Evolutionary conservation across 30 jellyfish, hydroid and myxozoan genomes (phyloP).

Genomic region (Hydractinia echinata): DNA sequence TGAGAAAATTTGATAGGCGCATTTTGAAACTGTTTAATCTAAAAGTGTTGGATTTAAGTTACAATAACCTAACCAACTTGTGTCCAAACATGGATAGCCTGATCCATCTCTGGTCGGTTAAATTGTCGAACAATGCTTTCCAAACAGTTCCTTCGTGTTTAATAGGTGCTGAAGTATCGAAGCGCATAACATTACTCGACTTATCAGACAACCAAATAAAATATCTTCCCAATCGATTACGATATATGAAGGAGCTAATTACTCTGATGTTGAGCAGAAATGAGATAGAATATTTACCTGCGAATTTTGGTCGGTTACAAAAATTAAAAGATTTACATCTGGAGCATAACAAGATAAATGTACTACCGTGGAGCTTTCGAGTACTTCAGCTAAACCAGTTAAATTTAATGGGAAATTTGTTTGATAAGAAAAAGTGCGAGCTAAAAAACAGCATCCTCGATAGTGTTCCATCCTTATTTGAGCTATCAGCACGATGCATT

Average conservation of each 20-base stretch:
- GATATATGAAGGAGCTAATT: constrained; percentile 31
- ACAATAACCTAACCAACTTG: constrained; percentile 38
- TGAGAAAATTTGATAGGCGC: constrained; percentile 49
- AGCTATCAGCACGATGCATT: constrained; percentile 46
- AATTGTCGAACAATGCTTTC: constrained; percentile 45
- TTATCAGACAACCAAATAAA: constrained; percentile 38
- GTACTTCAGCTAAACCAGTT: neutral
- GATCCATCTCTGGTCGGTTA: constrained; percentile 33
- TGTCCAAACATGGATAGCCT: constrained; percentile 55
- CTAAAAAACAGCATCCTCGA: neutral
- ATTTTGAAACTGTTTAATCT: constrained; percentile 35
- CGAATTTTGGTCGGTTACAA: constrained; percentile 42
- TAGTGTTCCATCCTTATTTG: constrained; percentile 48
- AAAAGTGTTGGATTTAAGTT: constrained; percentile 43
- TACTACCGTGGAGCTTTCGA: constrained; percentile 45
- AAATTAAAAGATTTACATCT: constrained; percentile 39
- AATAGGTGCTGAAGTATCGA: constrained; percentile 27
- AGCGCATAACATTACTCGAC: constrained; percentile 32
- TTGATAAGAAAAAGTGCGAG: neutral
- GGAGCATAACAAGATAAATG: constrained; percentile 36
- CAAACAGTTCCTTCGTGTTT: constrained; percentile 36
- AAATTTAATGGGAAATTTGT: neutral
- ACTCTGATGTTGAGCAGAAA: constrained; percentile 48
- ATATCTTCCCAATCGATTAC: constrained; percentile 37
- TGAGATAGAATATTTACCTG: constrained; percentile 42